phyloP scores from a whole-genome alignment of 2,113 vertebrate genomes.

The Rostratula benghalensis region DNA sequence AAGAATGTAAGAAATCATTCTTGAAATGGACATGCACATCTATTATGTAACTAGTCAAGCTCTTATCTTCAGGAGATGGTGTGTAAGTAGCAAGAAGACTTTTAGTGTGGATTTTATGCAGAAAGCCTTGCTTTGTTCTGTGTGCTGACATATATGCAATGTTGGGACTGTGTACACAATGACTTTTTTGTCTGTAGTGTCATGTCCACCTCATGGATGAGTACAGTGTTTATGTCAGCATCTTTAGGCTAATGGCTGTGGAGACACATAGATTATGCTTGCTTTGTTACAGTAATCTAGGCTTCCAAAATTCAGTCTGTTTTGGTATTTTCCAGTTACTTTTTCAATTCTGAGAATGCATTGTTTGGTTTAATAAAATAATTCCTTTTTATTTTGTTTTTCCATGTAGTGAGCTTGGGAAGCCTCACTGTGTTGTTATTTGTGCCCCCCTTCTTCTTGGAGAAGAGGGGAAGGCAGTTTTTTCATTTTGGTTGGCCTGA shows the following conservation, averaged over 20 bases:
- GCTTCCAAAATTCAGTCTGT: not conserved
- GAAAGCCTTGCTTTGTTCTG: conserved; percentile 43
- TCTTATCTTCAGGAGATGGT: not conserved
- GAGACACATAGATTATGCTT: not conserved
- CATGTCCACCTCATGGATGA: not conserved
- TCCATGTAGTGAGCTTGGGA: not conserved
- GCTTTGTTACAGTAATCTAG: not conserved
- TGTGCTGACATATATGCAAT: not conserved
- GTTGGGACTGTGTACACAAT: conserved; percentile 8
- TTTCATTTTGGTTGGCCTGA: not conserved
- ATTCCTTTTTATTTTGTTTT: not conserved
- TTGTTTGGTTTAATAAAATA: not conserved
- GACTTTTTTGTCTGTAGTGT: conserved; percentile 30
- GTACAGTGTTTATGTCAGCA: not conserved
- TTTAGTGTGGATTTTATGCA: not conserved
- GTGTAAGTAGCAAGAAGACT: not conserved
- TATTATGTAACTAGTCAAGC: not conserved
- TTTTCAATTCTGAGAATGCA: not conserved
- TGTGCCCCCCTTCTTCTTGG: not conserved
- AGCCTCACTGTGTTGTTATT: not conserved
- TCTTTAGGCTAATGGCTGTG: not conserved
- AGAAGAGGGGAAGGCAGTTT: not conserved
- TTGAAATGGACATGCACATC: not conserved
- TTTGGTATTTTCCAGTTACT: not conserved
- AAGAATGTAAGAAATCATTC: not conserved